Percentiles rank a stretch among this genome's conserved stretches.
Conservation (phyloP, 2,888 invertebrate species). For the Sminthurides aquaticus region DNA sequence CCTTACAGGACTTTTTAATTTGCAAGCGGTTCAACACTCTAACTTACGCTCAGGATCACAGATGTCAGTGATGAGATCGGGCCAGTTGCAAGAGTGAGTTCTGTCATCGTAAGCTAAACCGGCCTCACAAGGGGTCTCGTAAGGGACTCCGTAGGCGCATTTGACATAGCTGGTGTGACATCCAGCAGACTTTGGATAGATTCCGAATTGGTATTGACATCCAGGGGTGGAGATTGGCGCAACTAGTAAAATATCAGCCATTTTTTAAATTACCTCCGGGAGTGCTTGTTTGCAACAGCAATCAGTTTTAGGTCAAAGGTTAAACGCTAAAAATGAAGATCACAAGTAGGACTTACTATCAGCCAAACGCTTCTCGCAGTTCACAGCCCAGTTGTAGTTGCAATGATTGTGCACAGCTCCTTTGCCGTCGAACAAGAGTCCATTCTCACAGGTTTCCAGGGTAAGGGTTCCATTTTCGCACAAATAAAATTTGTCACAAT, state of each 20-base stretch:
- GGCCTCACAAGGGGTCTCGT: constrained; percentile 72
- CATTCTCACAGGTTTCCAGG: constrained; percentile 84
- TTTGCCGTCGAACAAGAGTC: constrained; percentile 81
- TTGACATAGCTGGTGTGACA: constrained; percentile 82
- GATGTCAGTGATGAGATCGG: constrained; percentile 73
- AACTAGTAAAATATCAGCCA: too few species aligned
- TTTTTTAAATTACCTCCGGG: too few species aligned
- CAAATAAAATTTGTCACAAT: constrained; percentile 80
- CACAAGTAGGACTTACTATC: constrained; percentile 27
- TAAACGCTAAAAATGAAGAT: background rate
- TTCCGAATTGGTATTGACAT: constrained; percentile 80
- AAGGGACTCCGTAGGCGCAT: constrained; percentile 73
- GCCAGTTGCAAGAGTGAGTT: constrained; percentile 87
- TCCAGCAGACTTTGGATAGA: constrained; percentile 65
- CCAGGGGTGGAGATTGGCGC: constrained; percentile 71
- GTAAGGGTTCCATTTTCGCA: constrained; percentile 86
- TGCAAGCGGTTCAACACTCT: background rate
- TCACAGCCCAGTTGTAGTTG: constrained; percentile 86
- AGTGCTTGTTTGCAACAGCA: too few species aligned
- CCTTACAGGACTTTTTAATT: background rate
- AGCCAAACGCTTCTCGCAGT: constrained; percentile 38
- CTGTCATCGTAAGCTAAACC: constrained; percentile 82
- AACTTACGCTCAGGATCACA: constrained; percentile 78
- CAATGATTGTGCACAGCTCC: constrained; percentile 85
- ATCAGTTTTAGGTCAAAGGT: constrained; percentile 46